Evolutionary conservation across 2,113 vertebrate genomes (phyloP).

Genomic region (Climacteris rufus): DNA sequence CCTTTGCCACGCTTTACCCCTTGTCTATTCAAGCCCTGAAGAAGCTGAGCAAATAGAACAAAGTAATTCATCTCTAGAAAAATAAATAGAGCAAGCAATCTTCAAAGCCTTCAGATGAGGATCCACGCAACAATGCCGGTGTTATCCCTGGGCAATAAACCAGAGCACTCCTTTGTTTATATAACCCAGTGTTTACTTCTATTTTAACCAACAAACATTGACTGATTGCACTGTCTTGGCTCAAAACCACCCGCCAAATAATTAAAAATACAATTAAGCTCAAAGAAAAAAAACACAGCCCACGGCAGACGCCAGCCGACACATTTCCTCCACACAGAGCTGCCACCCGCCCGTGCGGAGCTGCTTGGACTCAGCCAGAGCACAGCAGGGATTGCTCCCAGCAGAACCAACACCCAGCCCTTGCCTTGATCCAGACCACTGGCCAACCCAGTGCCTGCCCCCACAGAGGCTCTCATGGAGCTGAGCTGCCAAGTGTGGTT

Average conservation of each 20-base stretch:
- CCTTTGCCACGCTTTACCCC: neutral
- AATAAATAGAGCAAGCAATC: conserved; percentile 19
- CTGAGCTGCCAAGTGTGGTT: neutral
- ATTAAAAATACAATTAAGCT: conserved; percentile 11
- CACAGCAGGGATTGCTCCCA: neutral
- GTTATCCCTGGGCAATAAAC: conserved; percentile 23
- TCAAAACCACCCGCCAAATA: neutral
- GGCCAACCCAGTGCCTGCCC: neutral
- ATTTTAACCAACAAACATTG: conserved; percentile 41
- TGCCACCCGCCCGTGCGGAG: neutral
- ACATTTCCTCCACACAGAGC: neutral
- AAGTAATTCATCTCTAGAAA: conserved; percentile 17
- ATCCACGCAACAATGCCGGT: neutral
- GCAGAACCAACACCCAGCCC: neutral
- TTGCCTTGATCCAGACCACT: accelerated
- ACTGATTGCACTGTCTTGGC: conserved; percentile 6
- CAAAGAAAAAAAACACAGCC: neutral
- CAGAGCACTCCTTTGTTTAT: conserved; percentile 33
- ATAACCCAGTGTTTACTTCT: conserved; percentile 19
- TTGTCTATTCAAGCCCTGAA: neutral
- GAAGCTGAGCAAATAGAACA: conserved; percentile 9
- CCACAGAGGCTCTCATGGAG: accelerated
- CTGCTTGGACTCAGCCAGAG: neutral
- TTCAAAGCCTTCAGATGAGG: conserved; percentile 19
- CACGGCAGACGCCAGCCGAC: accelerated